phyloP scores from a whole-genome alignment of 2,888 invertebrate genomes.

The Crocallis elinguaria region DNA sequence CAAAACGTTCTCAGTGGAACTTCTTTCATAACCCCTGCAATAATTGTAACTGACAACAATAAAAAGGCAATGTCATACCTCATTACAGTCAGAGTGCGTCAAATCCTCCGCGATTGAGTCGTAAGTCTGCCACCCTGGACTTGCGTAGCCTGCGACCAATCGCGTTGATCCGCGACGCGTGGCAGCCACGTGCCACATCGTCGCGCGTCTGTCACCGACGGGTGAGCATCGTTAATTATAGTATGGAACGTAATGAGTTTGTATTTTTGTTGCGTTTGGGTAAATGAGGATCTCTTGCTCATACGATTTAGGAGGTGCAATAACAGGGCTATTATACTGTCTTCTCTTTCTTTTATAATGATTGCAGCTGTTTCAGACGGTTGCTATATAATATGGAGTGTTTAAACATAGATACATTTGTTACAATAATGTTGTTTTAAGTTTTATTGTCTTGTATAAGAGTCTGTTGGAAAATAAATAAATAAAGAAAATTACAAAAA shows the following conservation, averaged over 20 bases:
- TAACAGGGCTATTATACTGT: too few species aligned
- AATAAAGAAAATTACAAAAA: too few species aligned
- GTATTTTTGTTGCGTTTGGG: slow-evolving; percentile 38
- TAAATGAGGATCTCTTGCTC: slow-evolving; percentile 22
- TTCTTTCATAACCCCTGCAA: slow-evolving; percentile 10
- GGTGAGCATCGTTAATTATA: slow-evolving; percentile 56
- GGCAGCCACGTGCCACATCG: slow-evolving; percentile 60
- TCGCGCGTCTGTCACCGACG: slow-evolving; percentile 52
- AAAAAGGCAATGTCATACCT: slow-evolving; percentile 73
- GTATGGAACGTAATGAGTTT: slow-evolving; percentile 52
- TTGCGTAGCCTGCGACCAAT: slow-evolving; percentile 52
- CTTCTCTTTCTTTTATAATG: too few species aligned
- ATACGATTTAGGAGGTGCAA: not conserved
- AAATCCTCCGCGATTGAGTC: slow-evolving; percentile 67
- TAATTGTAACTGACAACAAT: slow-evolving; percentile 43
- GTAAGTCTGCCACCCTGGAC: slow-evolving; percentile 45
- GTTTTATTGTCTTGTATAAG: too few species aligned
- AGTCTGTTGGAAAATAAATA: too few species aligned
- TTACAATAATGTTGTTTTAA: too few species aligned
- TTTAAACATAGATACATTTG: too few species aligned
- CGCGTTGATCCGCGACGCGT: slow-evolving; percentile 63
- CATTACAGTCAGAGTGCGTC: slow-evolving; percentile 62
- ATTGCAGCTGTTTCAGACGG: too few species aligned
- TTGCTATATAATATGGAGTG: too few species aligned
- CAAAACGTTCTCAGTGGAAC: not conserved